These are phyloP conservation scores for Manis javanica DNA, from an alignment of 2,797 vertebrate species.

Conservation along the genomic window DNA sequence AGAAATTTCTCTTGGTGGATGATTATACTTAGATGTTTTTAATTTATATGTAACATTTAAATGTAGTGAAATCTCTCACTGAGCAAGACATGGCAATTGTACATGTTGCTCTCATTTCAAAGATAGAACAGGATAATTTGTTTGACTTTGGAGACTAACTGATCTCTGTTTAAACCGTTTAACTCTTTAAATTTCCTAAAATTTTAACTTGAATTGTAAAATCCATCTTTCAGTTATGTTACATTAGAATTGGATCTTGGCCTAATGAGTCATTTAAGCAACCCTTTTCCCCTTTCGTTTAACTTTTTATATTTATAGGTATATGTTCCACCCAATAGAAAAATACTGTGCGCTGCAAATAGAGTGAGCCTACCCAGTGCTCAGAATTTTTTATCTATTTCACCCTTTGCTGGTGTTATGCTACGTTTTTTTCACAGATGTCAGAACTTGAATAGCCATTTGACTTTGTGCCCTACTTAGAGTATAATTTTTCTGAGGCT, in stretches of 20 bases:
- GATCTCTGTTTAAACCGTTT: constrained; percentile 40
- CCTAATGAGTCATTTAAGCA: background rate
- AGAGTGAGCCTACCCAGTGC: background rate
- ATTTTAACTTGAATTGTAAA: constrained; percentile 38
- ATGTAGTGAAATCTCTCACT: constrained; percentile 24
- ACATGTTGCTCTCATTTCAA: background rate
- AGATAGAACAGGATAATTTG: background rate
- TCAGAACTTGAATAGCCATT: background rate
- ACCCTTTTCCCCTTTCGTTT: background rate
- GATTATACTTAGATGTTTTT: background rate
- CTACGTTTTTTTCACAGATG: background rate
- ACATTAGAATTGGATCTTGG: constrained; percentile 17
- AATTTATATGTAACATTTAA: constrained; percentile 17
- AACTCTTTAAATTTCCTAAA: background rate
- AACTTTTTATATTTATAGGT: background rate
- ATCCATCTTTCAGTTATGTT: background rate
- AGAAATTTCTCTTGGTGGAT: constrained; percentile 46
- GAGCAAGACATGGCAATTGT: background rate
- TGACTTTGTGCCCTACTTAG: background rate
- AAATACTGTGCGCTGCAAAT: background rate
- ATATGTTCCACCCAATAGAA: background rate
- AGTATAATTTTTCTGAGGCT: background rate
- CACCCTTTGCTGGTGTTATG: background rate
- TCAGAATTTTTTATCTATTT: background rate
- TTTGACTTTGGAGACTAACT: background rate